phyloP scores from a whole-genome alignment of 2,888 invertebrate species.

The Amaurobius ferox region DNA sequence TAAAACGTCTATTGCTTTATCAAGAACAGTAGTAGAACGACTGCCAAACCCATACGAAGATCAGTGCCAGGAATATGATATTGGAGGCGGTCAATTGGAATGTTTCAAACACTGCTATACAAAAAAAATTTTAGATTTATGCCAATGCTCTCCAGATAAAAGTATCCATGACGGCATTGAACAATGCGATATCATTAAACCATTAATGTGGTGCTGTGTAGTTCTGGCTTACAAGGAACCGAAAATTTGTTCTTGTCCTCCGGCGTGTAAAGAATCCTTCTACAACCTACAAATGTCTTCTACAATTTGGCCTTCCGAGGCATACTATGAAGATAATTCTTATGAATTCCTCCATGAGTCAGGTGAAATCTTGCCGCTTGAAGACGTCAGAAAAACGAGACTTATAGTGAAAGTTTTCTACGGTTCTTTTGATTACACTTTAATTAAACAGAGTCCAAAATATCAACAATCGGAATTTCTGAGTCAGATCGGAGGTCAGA shows the following conservation, averaged over 20 bases:
- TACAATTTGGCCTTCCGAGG: neutral
- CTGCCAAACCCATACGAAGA: conserved; percentile 38
- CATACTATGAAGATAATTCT: neutral
- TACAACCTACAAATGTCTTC: neutral
- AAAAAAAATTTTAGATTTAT: neutral
- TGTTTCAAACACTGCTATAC: neutral
- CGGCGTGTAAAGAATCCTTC: neutral
- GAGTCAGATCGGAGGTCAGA: too few relatives aligned
- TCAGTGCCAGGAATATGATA: conserved; percentile 16
- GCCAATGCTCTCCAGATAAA: neutral
- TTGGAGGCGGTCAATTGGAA: neutral
- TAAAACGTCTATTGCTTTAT: conserved; percentile 5
- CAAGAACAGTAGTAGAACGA: neutral
- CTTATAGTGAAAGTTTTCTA: neutral
- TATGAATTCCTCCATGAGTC: neutral
- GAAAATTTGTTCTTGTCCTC: neutral
- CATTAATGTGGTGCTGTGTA: conserved; percentile 20
- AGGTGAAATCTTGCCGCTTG: neutral
- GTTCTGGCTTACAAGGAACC: too few relatives aligned
- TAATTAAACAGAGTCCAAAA: neutral
- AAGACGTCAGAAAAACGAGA: neutral
- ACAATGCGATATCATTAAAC: conserved; percentile 10
- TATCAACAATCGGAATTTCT: neutral
- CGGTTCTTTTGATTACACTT: neutral
- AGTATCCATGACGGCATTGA: neutral